phyloP scores from a whole-genome alignment of 2,888 invertebrate genomes.

The Nomada fabriciana region DNA sequence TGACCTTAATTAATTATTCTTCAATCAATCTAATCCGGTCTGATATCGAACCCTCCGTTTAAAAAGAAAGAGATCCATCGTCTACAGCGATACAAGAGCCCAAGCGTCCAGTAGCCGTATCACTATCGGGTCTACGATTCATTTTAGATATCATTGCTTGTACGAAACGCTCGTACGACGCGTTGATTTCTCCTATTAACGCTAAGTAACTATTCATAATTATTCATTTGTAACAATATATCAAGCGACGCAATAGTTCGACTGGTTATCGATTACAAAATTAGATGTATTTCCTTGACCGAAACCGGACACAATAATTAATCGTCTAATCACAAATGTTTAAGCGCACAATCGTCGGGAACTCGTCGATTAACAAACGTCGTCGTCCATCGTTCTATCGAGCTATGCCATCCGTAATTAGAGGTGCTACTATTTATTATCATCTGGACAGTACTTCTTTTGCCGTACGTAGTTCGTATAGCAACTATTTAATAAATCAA shows the following conservation, averaged over 20 bases:
- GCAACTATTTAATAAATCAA: slow-evolving; percentile 23
- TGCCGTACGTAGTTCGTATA: slow-evolving; percentile 12
- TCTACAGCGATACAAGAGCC: background rate
- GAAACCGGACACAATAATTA: slow-evolving; percentile 28
- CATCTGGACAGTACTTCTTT: slow-evolving; percentile 31
- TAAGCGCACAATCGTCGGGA: slow-evolving; percentile 47
- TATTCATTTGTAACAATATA: slow-evolving; percentile 21
- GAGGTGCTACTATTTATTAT: slow-evolving; percentile 43
- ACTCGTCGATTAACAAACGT: slow-evolving; percentile 28
- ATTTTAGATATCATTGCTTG: slow-evolving; percentile 41
- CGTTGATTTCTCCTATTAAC: slow-evolving; percentile 17
- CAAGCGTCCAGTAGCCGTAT: slow-evolving; percentile 6
- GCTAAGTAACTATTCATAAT: slow-evolving; percentile 20
- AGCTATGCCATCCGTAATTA: background rate
- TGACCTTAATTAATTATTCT: slow-evolving; percentile 37
- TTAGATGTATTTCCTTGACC: slow-evolving; percentile 17
- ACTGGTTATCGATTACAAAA: slow-evolving; percentile 37
- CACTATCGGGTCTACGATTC: background rate
- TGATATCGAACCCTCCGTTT: slow-evolving; percentile 13
- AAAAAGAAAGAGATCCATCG: slow-evolving; percentile 3
- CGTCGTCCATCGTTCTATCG: slow-evolving; percentile 16
- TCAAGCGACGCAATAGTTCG: slow-evolving; percentile 16
- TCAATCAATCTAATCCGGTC: slow-evolving; percentile 21
- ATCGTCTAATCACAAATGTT: slow-evolving; percentile 33
- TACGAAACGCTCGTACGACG: background rate